A percentile compares a stretch with the other conserved stretches of the same genome.
phyloP scores from a whole-genome alignment of 2,797 vertebrate genomes.

The Sebastes diaconus region DNA sequence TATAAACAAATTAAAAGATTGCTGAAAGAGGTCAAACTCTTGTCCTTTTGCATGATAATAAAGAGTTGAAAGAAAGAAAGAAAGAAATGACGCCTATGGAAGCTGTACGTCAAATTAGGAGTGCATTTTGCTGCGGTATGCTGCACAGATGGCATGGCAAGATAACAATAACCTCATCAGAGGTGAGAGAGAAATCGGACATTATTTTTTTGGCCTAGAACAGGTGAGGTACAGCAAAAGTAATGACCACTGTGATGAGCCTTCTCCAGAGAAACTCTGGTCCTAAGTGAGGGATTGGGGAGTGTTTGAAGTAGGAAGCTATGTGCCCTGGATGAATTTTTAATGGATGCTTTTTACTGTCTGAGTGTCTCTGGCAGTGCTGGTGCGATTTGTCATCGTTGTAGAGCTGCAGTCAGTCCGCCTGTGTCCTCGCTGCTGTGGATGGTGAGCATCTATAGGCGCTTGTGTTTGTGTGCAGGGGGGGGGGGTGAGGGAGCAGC shows the following conservation, averaged over 20 bases:
- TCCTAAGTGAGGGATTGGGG: slow-evolving; percentile 66
- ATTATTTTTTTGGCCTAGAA: slow-evolving; percentile 25
- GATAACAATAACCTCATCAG: slow-evolving; percentile 55
- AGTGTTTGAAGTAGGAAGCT: slow-evolving; percentile 75
- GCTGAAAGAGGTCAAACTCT: slow-evolving; percentile 46
- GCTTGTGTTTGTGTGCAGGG: slow-evolving; percentile 18
- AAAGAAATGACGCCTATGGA: slow-evolving; percentile 30
- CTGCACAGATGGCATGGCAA: slow-evolving; percentile 48
- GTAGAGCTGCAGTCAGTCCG: slow-evolving; percentile 60
- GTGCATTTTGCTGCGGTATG: slow-evolving; percentile 15
- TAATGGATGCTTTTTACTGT: slow-evolving; percentile 85
- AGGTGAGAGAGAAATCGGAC: slow-evolving; percentile 35
- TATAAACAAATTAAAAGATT: slow-evolving; percentile 64
- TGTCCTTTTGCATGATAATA: slow-evolving; percentile 33
- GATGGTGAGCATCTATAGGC: slow-evolving; percentile 51
- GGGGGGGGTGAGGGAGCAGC: slow-evolving; percentile 22
- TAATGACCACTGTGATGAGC: slow-evolving; percentile 66
- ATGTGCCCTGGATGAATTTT: slow-evolving; percentile 78
- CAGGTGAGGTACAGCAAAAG: slow-evolving; percentile 59
- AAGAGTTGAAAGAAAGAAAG: slow-evolving; percentile 25
- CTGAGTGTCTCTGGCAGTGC: slow-evolving; percentile 78
- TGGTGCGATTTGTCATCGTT: slow-evolving; percentile 81
- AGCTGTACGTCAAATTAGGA: slow-evolving; percentile 22
- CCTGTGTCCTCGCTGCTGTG: slow-evolving; percentile 30
- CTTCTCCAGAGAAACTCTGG: slow-evolving; percentile 59